A percentile compares a stretch with the other conserved stretches of the same genome.
These are phyloP conservation scores for Orthonevra nobilis DNA, from an alignment of 2,888 invertebrate species.

Conservation along the genomic window DNA sequence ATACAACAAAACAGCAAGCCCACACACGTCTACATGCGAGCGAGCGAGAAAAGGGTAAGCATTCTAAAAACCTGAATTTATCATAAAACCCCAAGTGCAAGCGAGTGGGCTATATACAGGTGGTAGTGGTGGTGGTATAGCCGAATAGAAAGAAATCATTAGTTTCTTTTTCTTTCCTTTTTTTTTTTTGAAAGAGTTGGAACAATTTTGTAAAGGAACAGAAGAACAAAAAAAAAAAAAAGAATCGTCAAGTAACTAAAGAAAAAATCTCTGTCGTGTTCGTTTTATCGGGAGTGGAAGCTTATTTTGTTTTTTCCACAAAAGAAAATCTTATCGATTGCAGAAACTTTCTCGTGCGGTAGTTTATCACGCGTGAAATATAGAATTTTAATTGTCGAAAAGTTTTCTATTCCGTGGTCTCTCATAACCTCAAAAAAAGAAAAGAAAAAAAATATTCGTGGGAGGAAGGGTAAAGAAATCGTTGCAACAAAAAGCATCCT, in stretches of 20 bases:
- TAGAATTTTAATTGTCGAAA: neutral
- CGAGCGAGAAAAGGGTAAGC: conserved; percentile 64
- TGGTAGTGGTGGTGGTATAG: conserved; percentile 19
- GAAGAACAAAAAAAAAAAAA: conserved; percentile 14
- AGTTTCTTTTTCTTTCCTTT: too few relatives aligned
- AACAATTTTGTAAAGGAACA: conserved; percentile 44
- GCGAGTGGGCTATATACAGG: conserved; percentile 42
- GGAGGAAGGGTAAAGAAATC: conserved; percentile 37
- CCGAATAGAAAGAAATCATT: conserved; percentile 19
- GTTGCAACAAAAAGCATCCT: conserved; percentile 23
- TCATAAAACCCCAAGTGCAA: conserved; percentile 41
- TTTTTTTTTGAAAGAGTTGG: conserved; percentile 40
- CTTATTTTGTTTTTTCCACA: conserved; percentile 33
- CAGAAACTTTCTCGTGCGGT: neutral
- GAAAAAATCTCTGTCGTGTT: conserved; percentile 25
- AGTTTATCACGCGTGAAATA: neutral
- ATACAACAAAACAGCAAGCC: conserved; percentile 61
- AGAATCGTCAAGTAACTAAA: conserved; percentile 24
- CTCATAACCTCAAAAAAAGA: conserved; percentile 56
- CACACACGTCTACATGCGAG: conserved; percentile 35
- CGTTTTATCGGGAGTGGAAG: conserved; percentile 35
- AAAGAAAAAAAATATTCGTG: too few relatives aligned
- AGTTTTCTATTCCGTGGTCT: conserved; percentile 14
- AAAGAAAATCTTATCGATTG: neutral
- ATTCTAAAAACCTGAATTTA: conserved; percentile 35